Base-by-base conservation (phyloP, 2,888 invertebrate genomes). In the Eudemis profundana region DNA sequence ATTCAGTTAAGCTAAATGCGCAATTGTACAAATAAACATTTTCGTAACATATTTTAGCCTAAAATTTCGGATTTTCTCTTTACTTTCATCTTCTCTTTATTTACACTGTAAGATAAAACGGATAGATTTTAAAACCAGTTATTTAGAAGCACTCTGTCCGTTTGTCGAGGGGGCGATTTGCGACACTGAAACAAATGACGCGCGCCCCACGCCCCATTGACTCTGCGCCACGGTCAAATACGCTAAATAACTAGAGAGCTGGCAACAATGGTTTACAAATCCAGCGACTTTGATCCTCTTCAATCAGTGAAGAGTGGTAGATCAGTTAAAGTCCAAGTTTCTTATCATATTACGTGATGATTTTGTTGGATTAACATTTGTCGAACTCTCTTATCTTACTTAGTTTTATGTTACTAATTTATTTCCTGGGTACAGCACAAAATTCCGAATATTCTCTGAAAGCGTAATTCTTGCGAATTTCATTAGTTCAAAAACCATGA, bases 181-280 rank as follows among this genome's bases (percentile, higher is more conserved):
- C 81, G 83, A 81, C 85, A 80, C 83, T 82, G 76, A 80, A 87
- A 86, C 83, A 87, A 89, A 89, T 87, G 89, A 84, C 78, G 82
- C 81, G 80, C 75, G 73, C 76, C 71, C 72, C 71, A 76, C 75
- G 82, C 78, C 71, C 84, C 80, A 87, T 86, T 85, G 84, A 83
- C 83, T 78, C 68, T 67, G 61, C 69, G 72, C 70, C 64, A 69
- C 69, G 62, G 42, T 61, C 63, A 51, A 64, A 47, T 62, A 53
- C 57, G 51, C 46, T 49, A 57, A 59, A 64, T 44, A 51, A 46
- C 44, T 40, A 47, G 47, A 50, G 56, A 27, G 50, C 60, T 60
- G 51, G 50, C 64, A 47, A 59, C 33, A 12, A 60, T 60, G 38
- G 60, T n/a, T 51, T 57, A 47, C 29, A 50, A 49, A 50, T n/a